Conservation (phyloP, 2,113 vertebrate species). For the Heliornis fulica region DNA sequence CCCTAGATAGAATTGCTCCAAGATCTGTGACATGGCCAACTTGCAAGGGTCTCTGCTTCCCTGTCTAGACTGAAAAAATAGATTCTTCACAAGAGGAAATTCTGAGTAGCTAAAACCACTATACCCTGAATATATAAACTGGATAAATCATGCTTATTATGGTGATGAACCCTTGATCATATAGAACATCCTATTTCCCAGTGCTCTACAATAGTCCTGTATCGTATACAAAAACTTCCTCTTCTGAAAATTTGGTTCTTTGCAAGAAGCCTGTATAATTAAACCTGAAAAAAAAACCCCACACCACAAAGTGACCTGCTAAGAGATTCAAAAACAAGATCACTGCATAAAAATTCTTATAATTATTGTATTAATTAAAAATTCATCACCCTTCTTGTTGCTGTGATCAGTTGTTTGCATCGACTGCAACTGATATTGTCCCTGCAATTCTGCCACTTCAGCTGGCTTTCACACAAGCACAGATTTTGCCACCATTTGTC, state of each 20-base stretch:
- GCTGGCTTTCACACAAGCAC: neutral
- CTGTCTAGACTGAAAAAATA: neutral
- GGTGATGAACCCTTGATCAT: neutral
- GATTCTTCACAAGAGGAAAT: neutral
- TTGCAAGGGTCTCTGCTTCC: neutral
- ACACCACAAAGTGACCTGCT: no score
- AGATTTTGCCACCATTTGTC: neutral
- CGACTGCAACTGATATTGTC: neutral
- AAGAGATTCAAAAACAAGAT: neutral
- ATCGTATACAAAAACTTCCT: neutral
- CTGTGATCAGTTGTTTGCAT: neutral
- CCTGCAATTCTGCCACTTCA: neutral
- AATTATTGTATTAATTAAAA: neutral
- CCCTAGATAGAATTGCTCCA: no score
- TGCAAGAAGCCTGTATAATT: neutral
- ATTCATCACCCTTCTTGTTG: neutral
- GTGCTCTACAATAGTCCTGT: neutral
- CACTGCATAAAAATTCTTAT: neutral
- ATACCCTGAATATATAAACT: neutral
- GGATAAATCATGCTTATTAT: neutral
- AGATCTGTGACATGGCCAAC: neutral
- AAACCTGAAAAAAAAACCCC: neutral
- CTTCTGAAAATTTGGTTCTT: neutral
- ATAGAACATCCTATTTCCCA: neutral
- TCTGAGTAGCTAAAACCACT: neutral